Evolutionary conservation across 2,797 vertebrate species (phyloP).

Genomic region (Neosilurus mollespiculum): DNA sequence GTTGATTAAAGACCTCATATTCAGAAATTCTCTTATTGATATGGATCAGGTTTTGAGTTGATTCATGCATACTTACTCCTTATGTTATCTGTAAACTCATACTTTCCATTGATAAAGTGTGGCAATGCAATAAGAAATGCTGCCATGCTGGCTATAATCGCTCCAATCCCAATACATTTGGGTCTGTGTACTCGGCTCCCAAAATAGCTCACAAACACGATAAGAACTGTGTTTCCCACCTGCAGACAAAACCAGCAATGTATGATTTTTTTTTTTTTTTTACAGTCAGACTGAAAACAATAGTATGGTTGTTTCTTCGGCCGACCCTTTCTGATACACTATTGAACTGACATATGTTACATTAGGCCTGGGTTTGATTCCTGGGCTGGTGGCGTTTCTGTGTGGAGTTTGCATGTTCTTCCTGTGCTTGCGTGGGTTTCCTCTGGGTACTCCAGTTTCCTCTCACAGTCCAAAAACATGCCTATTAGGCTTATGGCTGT

Average conservation of each 20-base stretch:
- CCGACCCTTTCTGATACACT: background rate
- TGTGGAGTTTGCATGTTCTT: no score
- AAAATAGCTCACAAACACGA: constrained; percentile 90
- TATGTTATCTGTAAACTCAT: constrained; percentile 67
- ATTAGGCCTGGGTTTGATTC: no score
- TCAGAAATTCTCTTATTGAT: background rate
- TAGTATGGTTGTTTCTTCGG: background rate
- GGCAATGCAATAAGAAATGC: constrained; percentile 84
- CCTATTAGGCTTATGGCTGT: no score
- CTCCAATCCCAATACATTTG: constrained; percentile 83
- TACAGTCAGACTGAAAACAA: background rate
- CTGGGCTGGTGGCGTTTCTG: no score
- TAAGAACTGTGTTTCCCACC: constrained; percentile 90
- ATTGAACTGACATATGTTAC: background rate
- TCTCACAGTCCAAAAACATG: no score
- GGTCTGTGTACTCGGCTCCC: constrained; percentile 90
- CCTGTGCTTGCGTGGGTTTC: no score
- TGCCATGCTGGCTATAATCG: constrained; percentile 80
- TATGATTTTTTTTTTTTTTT: background rate
- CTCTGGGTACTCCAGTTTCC: no score
- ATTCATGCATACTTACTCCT: constrained; percentile 70
- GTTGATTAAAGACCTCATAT: constrained; percentile 28
- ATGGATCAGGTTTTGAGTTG: no score
- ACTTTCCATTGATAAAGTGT: constrained; percentile 81
- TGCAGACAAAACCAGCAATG: constrained; percentile 56